Base-by-base conservation (phyloP, 1,140 invertebrate genomes). In the Achatina immaculata region DNA sequence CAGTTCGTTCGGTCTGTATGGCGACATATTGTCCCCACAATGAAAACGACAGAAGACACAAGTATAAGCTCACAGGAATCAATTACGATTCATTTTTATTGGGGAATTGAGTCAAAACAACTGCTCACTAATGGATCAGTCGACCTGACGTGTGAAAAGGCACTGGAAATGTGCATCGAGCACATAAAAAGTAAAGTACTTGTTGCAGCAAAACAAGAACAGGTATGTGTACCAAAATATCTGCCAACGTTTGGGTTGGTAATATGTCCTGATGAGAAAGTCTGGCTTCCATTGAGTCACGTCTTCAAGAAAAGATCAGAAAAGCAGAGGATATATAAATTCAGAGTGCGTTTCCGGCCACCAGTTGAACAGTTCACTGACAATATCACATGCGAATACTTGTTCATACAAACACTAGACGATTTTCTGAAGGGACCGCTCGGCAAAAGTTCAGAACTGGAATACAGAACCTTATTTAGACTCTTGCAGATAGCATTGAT, bases 401-500 rank as follows among this genome's bases (percentile, higher is more conserved):
- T 73, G 21, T 73, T 73, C 21, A 21, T 73, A 45, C 71, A 73
- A 73, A 73, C 42, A 14, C n/a, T 73, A 1, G 71, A 73, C 48
- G 71, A 73, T 31, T 73, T 73, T 48, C 71, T 73, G 28, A 43
- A 28, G 21, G 43, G 71, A 3, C 21, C 38, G 4, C 42, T 73
- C 1, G 71, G 42, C n/a, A 31, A 43, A 34, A 51, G 24, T 31
- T 0, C 9, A 43, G 7, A 73, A 31, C 28, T 73, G 19, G 43
- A 73, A 19, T 21, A 7, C 9, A 51, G 34, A 48, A 73, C 38
- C 48, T 19, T 51, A 73, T 73, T 73, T 73, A 19, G 42, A 9
- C 43, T 73, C 4, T 31, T 73, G 40, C 1, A 14, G 2, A 34
- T 73, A 45, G 40, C 71, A 3, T 31, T 73, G 2, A 2, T 73